Base-by-base conservation (phyloP, 2,113 vertebrate genomes). In the Actenoides lindsayi region DNA sequence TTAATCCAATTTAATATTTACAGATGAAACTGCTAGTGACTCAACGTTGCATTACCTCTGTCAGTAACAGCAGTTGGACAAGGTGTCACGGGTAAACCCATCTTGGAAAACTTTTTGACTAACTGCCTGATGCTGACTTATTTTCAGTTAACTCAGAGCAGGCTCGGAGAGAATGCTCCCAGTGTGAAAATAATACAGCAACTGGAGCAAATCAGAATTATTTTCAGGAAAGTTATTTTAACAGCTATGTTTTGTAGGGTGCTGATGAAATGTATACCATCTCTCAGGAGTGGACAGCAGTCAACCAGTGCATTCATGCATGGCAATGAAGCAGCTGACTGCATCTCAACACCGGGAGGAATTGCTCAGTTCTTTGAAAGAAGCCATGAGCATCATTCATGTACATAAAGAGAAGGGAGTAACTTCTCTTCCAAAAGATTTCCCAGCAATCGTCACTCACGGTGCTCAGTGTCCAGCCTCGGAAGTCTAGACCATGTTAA, bases 1-100 rank as follows among this genome's bases (percentile, higher is more conserved):
- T 80, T 89, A 91, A 91, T 92, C 64, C 68, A 92, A 70, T 89
- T 80, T 57, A 63, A 63, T 60, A 77, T 89, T 93, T 69, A 90
- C 24, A 87, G 27, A 27, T 89, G 76, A 86, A 92, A 81, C 33
- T 54, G 25, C 73, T 31, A 60, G 28, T 62, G 80, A 89, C 16
- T 68, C 33, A 54, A 56, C 42, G 42, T 31, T 42, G 28, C 23
- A 73, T 83, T 63, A 70, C 48, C 73, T 89, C 73, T 92, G 59
- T 57, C 93, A 92, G 25, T 74, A 95, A 69, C 30, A 78, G 50
- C n/a, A 68, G 48, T 18, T 60, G 93, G 80, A 73, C 50, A 77
- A 73, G 41, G 27, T 84, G 64, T 50, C 53, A 81, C 4, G 28
- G 31, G 24, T 30, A 82, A 80, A 68, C 17, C 19, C 46, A 56